Conservation (phyloP, 2,797 vertebrate genomes). For the Betta splendens region DNA sequence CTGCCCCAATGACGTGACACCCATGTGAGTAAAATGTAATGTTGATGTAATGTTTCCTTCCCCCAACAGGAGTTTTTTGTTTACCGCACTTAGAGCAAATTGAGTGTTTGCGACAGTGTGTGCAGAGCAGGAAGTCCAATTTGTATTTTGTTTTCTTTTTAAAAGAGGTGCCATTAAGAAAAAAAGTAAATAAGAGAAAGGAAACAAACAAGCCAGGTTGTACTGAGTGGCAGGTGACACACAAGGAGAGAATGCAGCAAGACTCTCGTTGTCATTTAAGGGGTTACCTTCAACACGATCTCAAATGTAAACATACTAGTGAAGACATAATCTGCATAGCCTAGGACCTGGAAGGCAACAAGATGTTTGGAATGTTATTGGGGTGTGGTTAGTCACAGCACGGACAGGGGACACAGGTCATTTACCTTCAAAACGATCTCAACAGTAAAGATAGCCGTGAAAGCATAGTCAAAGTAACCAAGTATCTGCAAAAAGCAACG, state of each 20-base stretch:
- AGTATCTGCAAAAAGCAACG: slow-evolving; percentile 98
- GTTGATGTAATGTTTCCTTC: slow-evolving; percentile 77
- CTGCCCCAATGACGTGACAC: slow-evolving; percentile 70
- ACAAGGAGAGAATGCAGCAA: slow-evolving; percentile 88
- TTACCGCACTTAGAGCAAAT: slow-evolving; percentile 65
- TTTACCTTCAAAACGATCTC: slow-evolving; percentile 99
- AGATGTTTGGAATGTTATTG: slow-evolving; percentile 91
- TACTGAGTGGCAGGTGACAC: slow-evolving; percentile 89
- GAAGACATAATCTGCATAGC: slow-evolving; percentile 99
- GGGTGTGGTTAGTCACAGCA: slow-evolving; percentile 80
- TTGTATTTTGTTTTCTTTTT: slow-evolving; percentile 55
- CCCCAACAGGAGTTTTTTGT: slow-evolving; percentile 61
- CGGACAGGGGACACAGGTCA: slow-evolving; percentile 84
- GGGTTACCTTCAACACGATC: slow-evolving; percentile 99
- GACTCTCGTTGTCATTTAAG: slow-evolving; percentile 82
- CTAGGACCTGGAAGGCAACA: slow-evolving; percentile 98
- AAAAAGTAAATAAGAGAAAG: slow-evolving; percentile 81
- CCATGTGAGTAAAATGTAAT: slow-evolving; percentile 72
- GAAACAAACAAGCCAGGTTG: slow-evolving; percentile 88
- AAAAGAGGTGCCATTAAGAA: slow-evolving; percentile 84
- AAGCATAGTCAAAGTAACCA: slow-evolving; percentile 99
- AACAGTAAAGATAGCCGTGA: slow-evolving; percentile 99
- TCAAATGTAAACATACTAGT: slow-evolving; percentile 99
- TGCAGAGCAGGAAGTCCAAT: slow-evolving; percentile 56
- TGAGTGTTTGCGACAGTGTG: slow-evolving; percentile 47